Conservation (phyloP, 2,113 vertebrate genomes). For the Corvus cornix region DNA sequence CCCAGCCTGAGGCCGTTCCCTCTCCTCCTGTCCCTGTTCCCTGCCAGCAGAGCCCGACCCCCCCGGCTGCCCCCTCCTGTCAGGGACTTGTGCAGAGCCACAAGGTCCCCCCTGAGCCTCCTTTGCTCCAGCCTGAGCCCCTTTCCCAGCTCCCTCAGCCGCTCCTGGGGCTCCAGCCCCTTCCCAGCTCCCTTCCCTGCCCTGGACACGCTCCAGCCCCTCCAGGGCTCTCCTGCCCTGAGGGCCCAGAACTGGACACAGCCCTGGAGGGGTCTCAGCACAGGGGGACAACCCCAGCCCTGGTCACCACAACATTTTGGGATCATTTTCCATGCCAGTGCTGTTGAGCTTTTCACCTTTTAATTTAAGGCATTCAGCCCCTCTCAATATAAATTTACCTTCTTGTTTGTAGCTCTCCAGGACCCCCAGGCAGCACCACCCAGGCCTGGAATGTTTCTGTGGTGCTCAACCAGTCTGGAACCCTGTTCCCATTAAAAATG, state of each 20-base stretch:
- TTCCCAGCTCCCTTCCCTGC: neutral
- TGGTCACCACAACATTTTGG: neutral
- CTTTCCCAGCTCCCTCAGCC: neutral
- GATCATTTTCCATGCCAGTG: neutral
- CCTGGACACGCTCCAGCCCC: neutral
- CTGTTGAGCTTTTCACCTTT: neutral
- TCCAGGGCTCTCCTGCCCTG: neutral
- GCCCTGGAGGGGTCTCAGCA: neutral
- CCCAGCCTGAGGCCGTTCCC: neutral
- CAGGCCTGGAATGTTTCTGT: neutral
- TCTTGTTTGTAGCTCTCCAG: neutral
- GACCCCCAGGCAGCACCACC: neutral
- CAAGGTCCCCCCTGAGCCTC: neutral
- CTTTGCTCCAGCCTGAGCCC: neutral
- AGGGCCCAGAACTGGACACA: neutral
- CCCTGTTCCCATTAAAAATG: neutral
- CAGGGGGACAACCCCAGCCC: neutral
- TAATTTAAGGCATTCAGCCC: neutral
- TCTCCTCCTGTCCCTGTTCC: neutral
- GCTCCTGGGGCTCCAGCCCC: neutral
- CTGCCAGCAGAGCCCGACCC: neutral
- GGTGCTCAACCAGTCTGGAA: neutral
- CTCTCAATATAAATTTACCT: neutral
- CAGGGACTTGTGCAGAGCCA: neutral
- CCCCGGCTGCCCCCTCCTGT: neutral